Conservation (phyloP, 2,797 vertebrate genomes). For the Notolepis coatsorum region DNA sequence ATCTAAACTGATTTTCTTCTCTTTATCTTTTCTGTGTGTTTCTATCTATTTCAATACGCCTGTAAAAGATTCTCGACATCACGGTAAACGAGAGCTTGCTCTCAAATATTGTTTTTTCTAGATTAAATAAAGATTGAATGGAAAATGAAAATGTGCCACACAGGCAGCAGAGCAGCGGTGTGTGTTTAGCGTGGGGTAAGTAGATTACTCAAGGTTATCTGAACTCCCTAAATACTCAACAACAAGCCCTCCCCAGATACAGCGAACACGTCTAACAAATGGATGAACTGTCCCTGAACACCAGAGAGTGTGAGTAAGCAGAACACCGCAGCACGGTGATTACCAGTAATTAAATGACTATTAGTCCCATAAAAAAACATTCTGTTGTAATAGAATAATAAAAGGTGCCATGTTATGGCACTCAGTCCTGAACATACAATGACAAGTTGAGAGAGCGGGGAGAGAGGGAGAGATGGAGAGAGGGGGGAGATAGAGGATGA, state of each 20-base stretch:
- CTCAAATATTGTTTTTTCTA: no score
- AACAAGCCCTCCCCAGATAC: constrained; percentile 28
- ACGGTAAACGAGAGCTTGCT: no score
- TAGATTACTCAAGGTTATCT: constrained; percentile 68
- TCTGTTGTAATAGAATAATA: constrained; percentile 20
- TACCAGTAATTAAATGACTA: constrained; percentile 37
- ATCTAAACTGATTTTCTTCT: no score
- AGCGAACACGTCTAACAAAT: constrained; percentile 43
- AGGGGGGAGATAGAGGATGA: constrained; percentile 14
- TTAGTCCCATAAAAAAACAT: constrained; percentile 23
- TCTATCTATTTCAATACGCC: no score
- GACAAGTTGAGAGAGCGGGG: background rate
- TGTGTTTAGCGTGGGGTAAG: constrained; percentile 42
- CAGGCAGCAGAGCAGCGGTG: constrained; percentile 21
- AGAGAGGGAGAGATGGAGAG: background rate
- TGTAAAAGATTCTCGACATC: no score
- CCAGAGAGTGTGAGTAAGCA: constrained; percentile 12
- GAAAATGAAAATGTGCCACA: constrained; percentile 48
- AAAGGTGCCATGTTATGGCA: background rate
- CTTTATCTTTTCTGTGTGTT: no score
- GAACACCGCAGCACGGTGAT: constrained; percentile 8
- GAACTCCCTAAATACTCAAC: constrained; percentile 51
- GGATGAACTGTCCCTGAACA: constrained; percentile 24
- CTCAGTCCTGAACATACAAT: background rate
- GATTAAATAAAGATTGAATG: constrained; percentile 57